Conservation (phyloP, 2,888 invertebrate genomes). For the Pinctada fucata region DNA sequence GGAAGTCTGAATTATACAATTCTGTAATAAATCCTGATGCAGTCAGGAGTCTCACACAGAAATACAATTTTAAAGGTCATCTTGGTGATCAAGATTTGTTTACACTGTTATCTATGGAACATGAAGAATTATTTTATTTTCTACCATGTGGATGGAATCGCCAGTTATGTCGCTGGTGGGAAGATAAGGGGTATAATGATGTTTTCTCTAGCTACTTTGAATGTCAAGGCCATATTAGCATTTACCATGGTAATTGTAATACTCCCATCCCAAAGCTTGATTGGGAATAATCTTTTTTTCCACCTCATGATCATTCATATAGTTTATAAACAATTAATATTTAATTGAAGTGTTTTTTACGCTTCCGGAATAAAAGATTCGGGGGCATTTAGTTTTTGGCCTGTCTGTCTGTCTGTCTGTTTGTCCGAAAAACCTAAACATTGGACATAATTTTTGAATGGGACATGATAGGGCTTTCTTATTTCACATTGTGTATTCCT, state of each 20-base stretch:
- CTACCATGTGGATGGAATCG: slow-evolving; percentile 89
- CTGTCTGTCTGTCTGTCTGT: no score
- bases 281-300: slow-evolving; percentile 52
- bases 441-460: no score
- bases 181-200: slow-evolving; percentile 84
- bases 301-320: no score
- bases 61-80: slow-evolving; percentile 79
- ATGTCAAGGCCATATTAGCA: slow-evolving; percentile 78
- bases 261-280: slow-evolving; percentile 69
- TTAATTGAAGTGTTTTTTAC: no score
- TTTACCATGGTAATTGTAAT: slow-evolving; percentile 76
- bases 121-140: slow-evolving; percentile 84
- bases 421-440: no score
- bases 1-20: slow-evolving; percentile 82
- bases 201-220: slow-evolving; percentile 85
- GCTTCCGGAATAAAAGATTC: no score
- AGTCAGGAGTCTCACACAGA: slow-evolving; percentile 70
- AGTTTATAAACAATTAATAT: no score
- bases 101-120: slow-evolving; percentile 84
- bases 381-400: no score
- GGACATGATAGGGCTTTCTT: no score
- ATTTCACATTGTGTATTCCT: no score
- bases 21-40: slow-evolving; percentile 76
- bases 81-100: slow-evolving; percentile 91
- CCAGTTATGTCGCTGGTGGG: slow-evolving; percentile 90